These are phyloP conservation scores for Leguminivora glycinivorella DNA, from an alignment of 1,140 invertebrate genomes.

Conservation along the genomic window DNA sequence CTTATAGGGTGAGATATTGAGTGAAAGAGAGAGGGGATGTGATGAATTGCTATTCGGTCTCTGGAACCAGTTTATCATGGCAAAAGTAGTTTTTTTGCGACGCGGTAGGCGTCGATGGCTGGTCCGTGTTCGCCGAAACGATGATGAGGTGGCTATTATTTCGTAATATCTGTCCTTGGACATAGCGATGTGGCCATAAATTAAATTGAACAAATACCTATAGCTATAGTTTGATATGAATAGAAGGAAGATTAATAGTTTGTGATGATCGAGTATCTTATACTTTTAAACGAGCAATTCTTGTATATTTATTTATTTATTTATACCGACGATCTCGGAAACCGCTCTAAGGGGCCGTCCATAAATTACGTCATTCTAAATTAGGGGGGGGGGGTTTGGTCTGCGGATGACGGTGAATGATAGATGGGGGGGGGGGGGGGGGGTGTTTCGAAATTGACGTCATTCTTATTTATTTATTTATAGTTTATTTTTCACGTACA, in stretches of 20 bases:
- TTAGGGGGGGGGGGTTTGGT: too few species aligned
- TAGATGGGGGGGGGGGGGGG: too few species aligned
- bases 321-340: too few species aligned
- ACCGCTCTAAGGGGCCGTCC: too few species aligned
- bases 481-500: too few species aligned
- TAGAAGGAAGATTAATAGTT: background rate
- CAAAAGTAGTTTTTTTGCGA: constrained; percentile 51
- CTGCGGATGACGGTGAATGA: too few species aligned
- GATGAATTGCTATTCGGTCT: constrained; percentile 48
- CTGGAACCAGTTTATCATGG: constrained; percentile 67
- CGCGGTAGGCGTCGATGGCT: constrained; percentile 56
- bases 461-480: too few species aligned
- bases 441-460: too few species aligned
- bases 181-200: background rate
- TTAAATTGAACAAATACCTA: background rate
- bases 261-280: background rate
- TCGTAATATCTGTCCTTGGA: constrained; percentile 8
- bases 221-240: background rate
- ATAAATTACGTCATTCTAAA: too few species aligned
- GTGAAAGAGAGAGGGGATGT: constrained; percentile 39
- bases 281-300: too few species aligned
- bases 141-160: constrained; percentile 15
- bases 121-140: constrained; percentile 49
- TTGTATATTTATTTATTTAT: too few species aligned
- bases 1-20: background rate